Conservation (phyloP, 2,797 vertebrate species). For the Margarornis squamiger region DNA sequence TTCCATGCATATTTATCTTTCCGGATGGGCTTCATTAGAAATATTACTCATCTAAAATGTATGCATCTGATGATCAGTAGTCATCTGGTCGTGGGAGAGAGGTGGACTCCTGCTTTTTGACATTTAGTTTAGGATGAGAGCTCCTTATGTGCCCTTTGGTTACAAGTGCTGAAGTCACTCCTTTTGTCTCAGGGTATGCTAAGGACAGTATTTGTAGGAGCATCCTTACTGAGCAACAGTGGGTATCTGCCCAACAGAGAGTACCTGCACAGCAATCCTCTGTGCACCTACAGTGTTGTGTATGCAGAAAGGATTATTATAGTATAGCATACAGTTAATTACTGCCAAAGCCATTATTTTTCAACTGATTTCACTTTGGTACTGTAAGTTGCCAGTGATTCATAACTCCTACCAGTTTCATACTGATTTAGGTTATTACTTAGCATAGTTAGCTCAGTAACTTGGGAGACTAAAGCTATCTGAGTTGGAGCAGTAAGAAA, state of each 20-base stretch:
- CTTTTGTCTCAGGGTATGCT: rapidly evolving
- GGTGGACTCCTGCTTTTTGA: not conserved
- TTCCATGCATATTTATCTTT: not conserved
- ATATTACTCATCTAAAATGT: not conserved
- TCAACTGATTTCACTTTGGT: not conserved
- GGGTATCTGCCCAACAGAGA: rapidly evolving
- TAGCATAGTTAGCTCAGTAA: not conserved
- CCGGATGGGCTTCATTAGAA: not conserved
- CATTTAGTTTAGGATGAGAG: not conserved
- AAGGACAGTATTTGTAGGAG: not conserved
- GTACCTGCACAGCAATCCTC: not conserved
- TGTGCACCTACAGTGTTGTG: not conserved
- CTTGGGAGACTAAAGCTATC: not conserved
- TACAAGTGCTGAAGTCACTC: not conserved
- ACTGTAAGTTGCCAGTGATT: not conserved
- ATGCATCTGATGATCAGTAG: not conserved
- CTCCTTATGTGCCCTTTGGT: not conserved
- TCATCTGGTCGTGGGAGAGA: not conserved
- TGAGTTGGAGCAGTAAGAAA: not conserved
- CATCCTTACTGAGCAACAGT: not conserved
- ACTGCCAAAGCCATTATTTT: not conserved
- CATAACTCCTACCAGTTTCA: not conserved
- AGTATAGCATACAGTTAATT: not conserved
- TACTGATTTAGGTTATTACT: not conserved
- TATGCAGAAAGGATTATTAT: not conserved